These are phyloP conservation scores for mouse (Mus musculus) DNA, from an alignment of 2,113 vertebrate genomes.

Conservation along the genomic window DNA sequence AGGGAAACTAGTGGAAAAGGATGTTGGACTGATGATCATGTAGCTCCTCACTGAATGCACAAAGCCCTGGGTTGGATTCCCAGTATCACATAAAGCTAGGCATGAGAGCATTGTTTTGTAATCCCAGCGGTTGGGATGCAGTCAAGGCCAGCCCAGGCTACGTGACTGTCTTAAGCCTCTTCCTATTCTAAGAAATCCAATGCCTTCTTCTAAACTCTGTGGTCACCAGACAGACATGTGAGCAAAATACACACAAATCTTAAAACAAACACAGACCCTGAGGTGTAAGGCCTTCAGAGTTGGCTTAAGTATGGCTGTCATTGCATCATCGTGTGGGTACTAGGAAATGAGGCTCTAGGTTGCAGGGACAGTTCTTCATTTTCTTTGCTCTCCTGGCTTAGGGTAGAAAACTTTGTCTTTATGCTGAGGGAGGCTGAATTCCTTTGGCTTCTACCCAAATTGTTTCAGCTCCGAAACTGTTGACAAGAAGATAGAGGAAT, in stretches of 20 bases:
- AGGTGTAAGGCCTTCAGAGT: background rate
- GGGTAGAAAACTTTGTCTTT: conserved; percentile 1
- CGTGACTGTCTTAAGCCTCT: background rate
- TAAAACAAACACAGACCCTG: background rate
- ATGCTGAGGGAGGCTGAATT: background rate
- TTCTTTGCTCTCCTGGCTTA: background rate
- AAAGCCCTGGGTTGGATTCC: background rate
- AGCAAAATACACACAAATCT: background rate
- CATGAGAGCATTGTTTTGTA: background rate
- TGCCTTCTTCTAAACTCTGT: background rate
- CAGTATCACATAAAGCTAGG: background rate
- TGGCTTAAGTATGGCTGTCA: background rate
- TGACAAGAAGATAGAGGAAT: conserved; percentile 96
- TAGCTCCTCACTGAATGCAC: background rate
- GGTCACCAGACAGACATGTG: background rate
- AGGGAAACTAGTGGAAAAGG: background rate
- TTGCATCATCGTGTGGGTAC: background rate
- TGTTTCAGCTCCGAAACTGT: conserved; percentile 93
- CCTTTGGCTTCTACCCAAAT: background rate
- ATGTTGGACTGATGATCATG: background rate
- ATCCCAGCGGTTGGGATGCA: background rate
- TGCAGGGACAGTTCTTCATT: background rate
- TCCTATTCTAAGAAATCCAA: background rate
- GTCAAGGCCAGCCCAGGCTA: background rate
- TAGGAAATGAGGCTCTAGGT: background rate